These are phyloP conservation scores for Branchipolynoe longqiensis DNA, from an alignment of 2,888 invertebrate species.

Conservation along the genomic window DNA sequence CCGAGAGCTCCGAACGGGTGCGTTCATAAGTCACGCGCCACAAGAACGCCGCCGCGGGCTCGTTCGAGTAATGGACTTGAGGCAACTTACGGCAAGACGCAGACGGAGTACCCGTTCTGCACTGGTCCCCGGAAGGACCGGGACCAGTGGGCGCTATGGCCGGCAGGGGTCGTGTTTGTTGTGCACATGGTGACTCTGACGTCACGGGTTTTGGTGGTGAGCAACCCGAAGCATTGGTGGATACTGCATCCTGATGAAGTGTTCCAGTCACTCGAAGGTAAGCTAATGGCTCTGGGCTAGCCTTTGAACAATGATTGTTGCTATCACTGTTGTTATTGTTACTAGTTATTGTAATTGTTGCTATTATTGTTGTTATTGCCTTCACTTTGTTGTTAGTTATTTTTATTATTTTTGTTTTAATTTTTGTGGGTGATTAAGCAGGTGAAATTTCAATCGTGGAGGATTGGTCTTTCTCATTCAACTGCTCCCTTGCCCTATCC, in stretches of 20 bases:
- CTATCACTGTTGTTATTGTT: no score
- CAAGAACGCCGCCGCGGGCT: background rate
- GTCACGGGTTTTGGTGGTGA: conserved; percentile 70
- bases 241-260: conserved; percentile 77
- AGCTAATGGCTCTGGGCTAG: no score
- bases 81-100: background rate
- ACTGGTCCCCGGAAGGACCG: background rate
- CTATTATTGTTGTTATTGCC: no score
- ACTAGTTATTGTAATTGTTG: no score
- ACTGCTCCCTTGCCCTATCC: no score
- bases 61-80: background rate
- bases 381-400: no score
- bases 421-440: no score
- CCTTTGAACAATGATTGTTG: no score
- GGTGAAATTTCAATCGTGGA: no score
- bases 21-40: conserved; percentile 18
- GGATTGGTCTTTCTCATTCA: no score
- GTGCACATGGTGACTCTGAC: conserved; percentile 70
- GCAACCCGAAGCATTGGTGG: conserved; percentile 74
- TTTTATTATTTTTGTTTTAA: no score
- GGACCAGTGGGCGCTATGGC: conserved; percentile 64
- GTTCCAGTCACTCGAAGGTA: conserved; percentile 77
- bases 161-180: conserved; percentile 68
- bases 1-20: background rate
- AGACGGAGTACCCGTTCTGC: background rate